Evolutionary conservation across 2,797 vertebrate species (phyloP), one percentile per base, ranked within the genome.

Genomic region (Malacoctenus gilli): DNA sequence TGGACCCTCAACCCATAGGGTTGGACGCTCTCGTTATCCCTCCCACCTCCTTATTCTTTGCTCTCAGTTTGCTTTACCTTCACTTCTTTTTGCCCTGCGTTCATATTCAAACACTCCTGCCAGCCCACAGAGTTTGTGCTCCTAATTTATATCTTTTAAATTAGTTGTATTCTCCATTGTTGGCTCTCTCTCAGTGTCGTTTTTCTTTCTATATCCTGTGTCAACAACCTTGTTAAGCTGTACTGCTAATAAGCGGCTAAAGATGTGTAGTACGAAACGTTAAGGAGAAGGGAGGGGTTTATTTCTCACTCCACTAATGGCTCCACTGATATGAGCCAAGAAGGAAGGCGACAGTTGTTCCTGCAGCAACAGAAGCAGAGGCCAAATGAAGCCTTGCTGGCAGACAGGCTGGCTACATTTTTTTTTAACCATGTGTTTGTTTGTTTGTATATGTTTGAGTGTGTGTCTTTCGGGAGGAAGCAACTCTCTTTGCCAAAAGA

Each of bases 331-430:
- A 84, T 30, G 57, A 60, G 73, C 69, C 59, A 83, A 81, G 63
- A 50, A 89, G 85, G 85, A 86, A 85, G 83, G 85, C 80, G 81
- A 78, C 88, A 83, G 86, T 85, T 75, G 71, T 84, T 90, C 77
- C 76, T 69, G 65, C 59, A 75, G 65, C 49, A 78, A 71, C 30
- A 22, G 23, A 48, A 51, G 8, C 4, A 23, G 22, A 28, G 25
- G 79, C 79, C 80, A 85, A 85, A 74, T 59, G 65, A 78, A 84
- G 75, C 73, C 81, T 66, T 30, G 62, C 75, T 63, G 68, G 70
- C 65, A 8, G 62, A 76, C 75, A 79, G 75, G 44, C 68, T 83
- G 79, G 60, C 61, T 74, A 23, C 46, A 1, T 10, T 28, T 4
- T 67, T 75, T 73, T 44, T 67, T 73, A 66, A 64, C 11, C 23